A percentile compares a stretch with the other conserved stretches of the same genome.
Evolutionary conservation across 2,113 vertebrate species (phyloP).

Genomic region (Xyliphius kryptos): DNA sequence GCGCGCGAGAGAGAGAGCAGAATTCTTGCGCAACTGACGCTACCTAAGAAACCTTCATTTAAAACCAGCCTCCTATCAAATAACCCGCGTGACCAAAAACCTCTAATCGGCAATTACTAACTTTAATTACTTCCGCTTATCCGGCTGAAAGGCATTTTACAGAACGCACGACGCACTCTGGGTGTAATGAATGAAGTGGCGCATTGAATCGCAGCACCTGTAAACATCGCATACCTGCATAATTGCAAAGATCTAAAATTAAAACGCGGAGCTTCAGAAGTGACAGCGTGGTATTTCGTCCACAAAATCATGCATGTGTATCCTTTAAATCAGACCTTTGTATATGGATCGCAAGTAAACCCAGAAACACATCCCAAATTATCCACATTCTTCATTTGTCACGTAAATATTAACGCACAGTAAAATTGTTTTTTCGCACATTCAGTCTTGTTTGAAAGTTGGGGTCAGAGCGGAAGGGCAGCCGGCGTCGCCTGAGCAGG

Average conservation of each 20-base stretch:
- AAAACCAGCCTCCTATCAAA: slow-evolving; percentile 59
- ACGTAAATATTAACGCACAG: too few relatives aligned
- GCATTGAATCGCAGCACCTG: slow-evolving; percentile 13
- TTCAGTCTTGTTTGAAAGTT: too few relatives aligned
- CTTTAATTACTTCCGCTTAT: slow-evolving; percentile 66
- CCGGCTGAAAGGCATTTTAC: slow-evolving; percentile 45
- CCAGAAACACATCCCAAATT: too few relatives aligned
- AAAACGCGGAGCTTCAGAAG: neutral
- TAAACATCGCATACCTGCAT: slow-evolving; percentile 15
- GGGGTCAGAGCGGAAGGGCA: too few relatives aligned
- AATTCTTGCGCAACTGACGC: slow-evolving; percentile 34
- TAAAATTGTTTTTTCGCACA: too few relatives aligned
- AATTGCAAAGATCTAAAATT: slow-evolving; percentile 14
- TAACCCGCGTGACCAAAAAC: slow-evolving; percentile 67
- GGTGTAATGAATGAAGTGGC: slow-evolving; percentile 24
- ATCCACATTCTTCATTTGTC: too few relatives aligned
- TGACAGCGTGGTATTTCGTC: neutral
- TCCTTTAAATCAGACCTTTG: neutral
- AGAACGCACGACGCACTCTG: too few relatives aligned
- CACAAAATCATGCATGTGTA: neutral
- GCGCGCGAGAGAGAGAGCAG: too few relatives aligned
- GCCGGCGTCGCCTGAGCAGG: too few relatives aligned
- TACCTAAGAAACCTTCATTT: slow-evolving; percentile 59
- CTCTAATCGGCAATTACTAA: slow-evolving; percentile 70
- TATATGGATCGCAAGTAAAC: too few relatives aligned